A percentile compares a stretch with the other conserved stretches of the same genome.
These are phyloP conservation scores for Epizoanthus stellaris DNA, from an alignment of 92 coral and sea anemone species.

Conservation along the genomic window DNA sequence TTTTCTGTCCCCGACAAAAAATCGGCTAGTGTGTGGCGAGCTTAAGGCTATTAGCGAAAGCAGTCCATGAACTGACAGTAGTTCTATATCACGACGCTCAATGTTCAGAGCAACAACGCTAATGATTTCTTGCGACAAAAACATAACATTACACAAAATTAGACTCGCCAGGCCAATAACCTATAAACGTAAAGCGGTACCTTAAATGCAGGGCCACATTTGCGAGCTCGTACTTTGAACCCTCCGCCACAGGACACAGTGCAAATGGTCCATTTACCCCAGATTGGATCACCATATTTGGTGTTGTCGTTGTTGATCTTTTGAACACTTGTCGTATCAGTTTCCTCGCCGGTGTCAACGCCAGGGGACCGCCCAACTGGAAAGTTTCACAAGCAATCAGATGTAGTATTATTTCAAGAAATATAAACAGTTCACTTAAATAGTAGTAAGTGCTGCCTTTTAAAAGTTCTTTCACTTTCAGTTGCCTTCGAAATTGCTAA, in stretches of 20 bases:
- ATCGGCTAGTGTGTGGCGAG: no score
- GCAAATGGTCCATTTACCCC: conserved; percentile 88
- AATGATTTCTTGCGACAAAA: background rate
- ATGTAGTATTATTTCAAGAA: background rate
- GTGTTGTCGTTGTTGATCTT: background rate
- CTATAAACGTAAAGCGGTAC: conserved; percentile 24
- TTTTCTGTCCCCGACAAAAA: no score
- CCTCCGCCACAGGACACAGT: conserved; percentile 93
- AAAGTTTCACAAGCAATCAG: background rate
- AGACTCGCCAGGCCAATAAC: background rate
- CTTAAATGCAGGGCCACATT: conserved; percentile 39
- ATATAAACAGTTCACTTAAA: no score
- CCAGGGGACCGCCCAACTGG: background rate
- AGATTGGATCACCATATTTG: conserved; percentile 30
- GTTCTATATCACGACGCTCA: background rate
- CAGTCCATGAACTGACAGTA: no score
- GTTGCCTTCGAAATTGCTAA: no score
- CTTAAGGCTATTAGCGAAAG: no score
- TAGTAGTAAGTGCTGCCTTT: no score
- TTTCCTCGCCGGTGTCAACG: background rate
- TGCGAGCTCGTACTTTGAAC: conserved; percentile 79
- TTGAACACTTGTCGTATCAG: background rate
- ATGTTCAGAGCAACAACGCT: background rate
- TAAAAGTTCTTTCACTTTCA: no score
- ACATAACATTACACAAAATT: background rate